Evolutionary conservation across 2,888 invertebrate species (phyloP).

Genomic region (Ommatoiulus sabulosus): DNA sequence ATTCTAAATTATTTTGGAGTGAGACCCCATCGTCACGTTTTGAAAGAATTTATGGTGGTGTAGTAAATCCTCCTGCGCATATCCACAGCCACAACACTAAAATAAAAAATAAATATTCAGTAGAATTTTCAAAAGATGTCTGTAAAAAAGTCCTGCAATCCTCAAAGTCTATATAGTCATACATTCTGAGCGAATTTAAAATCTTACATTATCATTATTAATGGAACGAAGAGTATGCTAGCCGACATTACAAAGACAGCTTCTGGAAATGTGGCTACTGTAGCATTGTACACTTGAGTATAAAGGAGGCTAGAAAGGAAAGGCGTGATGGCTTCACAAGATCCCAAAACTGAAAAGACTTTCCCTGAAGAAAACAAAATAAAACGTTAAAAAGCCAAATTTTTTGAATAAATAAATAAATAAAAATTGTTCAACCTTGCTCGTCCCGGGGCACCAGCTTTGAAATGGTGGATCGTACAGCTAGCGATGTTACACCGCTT

Average conservation of each 20-base stretch:
- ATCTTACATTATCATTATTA: slow-evolving; percentile 45
- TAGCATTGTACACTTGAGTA: slow-evolving; percentile 58
- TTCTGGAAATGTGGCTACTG: slow-evolving; percentile 48
- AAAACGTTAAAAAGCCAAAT: not conserved
- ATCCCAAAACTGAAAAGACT: slow-evolving; percentile 55
- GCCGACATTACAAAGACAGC: slow-evolving; percentile 53
- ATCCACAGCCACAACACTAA: not conserved
- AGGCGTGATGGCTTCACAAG: slow-evolving; percentile 52
- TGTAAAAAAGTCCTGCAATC: too few species aligned
- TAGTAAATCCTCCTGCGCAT: not conserved
- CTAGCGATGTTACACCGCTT: not conserved
- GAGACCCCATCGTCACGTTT: not conserved
- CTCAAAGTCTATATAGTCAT: too few species aligned
- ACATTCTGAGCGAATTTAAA: too few species aligned
- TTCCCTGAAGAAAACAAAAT: slow-evolving; percentile 51
- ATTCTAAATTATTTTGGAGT: not conserved
- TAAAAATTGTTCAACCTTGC: slow-evolving; percentile 37
- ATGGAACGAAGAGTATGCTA: slow-evolving; percentile 26
- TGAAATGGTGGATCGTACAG: slow-evolving; percentile 47
- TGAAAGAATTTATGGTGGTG: not conserved
- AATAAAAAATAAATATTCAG: not conserved
- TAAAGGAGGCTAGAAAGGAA: slow-evolving; percentile 53
- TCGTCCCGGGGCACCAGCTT: slow-evolving; percentile 52
- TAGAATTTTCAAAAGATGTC: not conserved
- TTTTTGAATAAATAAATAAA: not conserved